These are phyloP conservation scores for Enteromius unitaeniatus DNA, from an alignment of 2,797 vertebrate genomes.

Conservation along the genomic window DNA sequence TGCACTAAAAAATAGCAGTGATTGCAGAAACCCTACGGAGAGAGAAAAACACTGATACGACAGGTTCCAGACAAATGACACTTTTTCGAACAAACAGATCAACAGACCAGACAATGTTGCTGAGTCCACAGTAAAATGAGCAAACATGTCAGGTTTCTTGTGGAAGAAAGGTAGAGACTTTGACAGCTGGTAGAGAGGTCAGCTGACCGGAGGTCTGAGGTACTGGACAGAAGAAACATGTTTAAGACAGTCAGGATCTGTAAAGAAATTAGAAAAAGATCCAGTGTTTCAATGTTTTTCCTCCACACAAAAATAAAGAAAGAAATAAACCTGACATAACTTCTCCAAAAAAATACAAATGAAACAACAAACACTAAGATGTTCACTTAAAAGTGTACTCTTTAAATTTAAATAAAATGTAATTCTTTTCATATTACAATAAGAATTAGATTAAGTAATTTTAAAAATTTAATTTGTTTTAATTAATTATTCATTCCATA, in stretches of 20 bases:
- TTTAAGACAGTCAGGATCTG: slow-evolving; percentile 16
- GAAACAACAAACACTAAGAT: neutral
- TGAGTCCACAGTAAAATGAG: slow-evolving; percentile 39
- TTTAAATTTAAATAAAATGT: neutral
- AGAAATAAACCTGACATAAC: neutral
- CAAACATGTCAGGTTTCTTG: slow-evolving; percentile 16
- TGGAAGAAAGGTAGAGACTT: slow-evolving; percentile 6
- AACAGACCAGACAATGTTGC: slow-evolving; percentile 37
- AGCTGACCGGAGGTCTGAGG: slow-evolving; percentile 14
- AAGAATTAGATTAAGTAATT: neutral
- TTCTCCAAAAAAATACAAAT: neutral
- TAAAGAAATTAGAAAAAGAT: neutral
- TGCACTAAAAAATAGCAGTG: slow-evolving; percentile 16
- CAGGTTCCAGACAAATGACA: slow-evolving; percentile 34
- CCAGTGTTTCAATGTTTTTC: neutral
- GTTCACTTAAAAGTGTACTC: neutral
- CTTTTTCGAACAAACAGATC: slow-evolving; percentile 15
- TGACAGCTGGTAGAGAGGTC: slow-evolving; percentile 32
- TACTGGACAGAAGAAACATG: slow-evolving; percentile 8
- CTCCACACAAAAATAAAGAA: neutral
- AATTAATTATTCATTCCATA: neutral
- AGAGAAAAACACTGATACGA: slow-evolving; percentile 20
- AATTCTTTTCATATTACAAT: neutral
- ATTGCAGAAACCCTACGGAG: neutral
- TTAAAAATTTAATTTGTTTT: neutral